Evolutionary conservation across 2,797 vertebrate species (phyloP).

Genomic region (Amblyopsis hoosieri): DNA sequence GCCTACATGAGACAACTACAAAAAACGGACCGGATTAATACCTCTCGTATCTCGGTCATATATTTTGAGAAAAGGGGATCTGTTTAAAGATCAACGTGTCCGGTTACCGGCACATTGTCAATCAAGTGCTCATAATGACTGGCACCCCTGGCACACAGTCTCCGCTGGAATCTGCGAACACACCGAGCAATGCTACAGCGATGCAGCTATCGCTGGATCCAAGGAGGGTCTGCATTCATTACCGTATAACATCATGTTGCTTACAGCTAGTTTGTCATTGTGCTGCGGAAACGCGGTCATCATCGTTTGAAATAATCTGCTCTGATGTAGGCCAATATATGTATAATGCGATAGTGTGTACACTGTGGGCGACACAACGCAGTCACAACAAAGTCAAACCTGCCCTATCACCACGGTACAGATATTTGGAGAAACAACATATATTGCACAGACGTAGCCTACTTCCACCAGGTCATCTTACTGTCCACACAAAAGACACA

Average conservation of each 20-base stretch:
- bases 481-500: slow-evolving; percentile 66
- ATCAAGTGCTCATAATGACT: slow-evolving; percentile 48
- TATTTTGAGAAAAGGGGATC: slow-evolving; percentile 25
- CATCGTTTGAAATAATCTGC: slow-evolving; percentile 55
- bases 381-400: slow-evolving; percentile 54
- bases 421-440: slow-evolving; percentile 34
- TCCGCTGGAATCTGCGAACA: slow-evolving; percentile 51
- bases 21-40: slow-evolving; percentile 12
- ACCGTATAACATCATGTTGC: slow-evolving; percentile 63
- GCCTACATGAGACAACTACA: slow-evolving; percentile 43
- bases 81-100: slow-evolving; percentile 27
- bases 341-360: slow-evolving; percentile 33
- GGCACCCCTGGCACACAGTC: slow-evolving; percentile 39
- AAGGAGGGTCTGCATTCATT: slow-evolving; percentile 59
- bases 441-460: slow-evolving; percentile 28
- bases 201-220: slow-evolving; percentile 51
- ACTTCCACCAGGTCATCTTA: slow-evolving; percentile 54
- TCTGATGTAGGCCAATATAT: slow-evolving; percentile 56
- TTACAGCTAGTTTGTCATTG: slow-evolving; percentile 68
- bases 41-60: slow-evolving; percentile 2
- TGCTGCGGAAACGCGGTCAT: slow-evolving; percentile 55
- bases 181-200: slow-evolving; percentile 41
- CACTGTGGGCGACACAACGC: slow-evolving; percentile 28
- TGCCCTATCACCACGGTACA: slow-evolving; percentile 18
- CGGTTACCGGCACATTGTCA: slow-evolving; percentile 31